Evolutionary conservation across 2,888 invertebrate species (phyloP), one percentile per base, ranked within the genome.

Genomic region (Elmis aenea): DNA sequence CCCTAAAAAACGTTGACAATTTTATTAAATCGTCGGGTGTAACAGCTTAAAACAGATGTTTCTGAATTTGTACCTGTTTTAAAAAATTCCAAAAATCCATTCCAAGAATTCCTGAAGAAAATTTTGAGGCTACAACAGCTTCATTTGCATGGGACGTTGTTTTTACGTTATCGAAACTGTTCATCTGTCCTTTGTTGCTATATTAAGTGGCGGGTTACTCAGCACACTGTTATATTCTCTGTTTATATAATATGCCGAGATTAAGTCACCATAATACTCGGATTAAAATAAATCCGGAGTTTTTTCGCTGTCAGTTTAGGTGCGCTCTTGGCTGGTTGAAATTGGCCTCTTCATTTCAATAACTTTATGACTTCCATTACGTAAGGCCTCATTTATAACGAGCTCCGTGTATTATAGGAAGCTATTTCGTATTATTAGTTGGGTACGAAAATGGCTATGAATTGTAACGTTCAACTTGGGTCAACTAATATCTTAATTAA

Each of bases 41-140:
- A 45, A 50, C 42, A 37, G 24, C 23, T 27, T 30, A 38, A 44
- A 57, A 59, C 58, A 58, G 57, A 57, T 58, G 58, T 59, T 52
- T 49, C 33, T 29, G 46, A 53, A 50, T 60, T 58, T 55, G 58
- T 61, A 62, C 61, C 61, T 61, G 61, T 59, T 59, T 54, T 38
- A 43, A 58, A 57, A 57, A 57, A 61, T 61, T 56, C 58, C 41
- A 58, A 59, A 58, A 57, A 60, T 61, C 46, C 54, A 52, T 62
- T 63, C 61, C 52, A 42, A 52, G 63, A 61, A 62, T 56, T 46
- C 55, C 50, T 51, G 52, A 55, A 54, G 43, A 44, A 52, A 54
- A 46, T 42, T 55, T 54, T 43, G 53, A 55, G 45, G 34, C 33
- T 31, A 35, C 18, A 26, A 30, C 31, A 26, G 27, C 46, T 44